Base-by-base conservation (phyloP, 2,797 vertebrate genomes). In the Coilia nasus region DNA sequence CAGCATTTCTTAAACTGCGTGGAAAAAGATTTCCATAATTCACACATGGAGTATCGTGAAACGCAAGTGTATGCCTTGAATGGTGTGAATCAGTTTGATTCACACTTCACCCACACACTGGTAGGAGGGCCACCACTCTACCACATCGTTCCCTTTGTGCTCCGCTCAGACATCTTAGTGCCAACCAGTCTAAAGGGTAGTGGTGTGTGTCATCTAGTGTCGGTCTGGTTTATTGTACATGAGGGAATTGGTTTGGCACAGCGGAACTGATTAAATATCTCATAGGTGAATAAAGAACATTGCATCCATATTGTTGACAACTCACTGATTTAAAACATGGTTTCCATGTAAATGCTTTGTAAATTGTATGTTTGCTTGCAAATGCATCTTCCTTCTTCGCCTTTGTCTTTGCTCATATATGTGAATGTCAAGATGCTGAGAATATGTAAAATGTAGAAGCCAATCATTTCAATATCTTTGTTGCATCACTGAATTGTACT, bases 41-140 rank as follows among this genome's bases (percentile, higher is more conserved):
- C 71, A 78, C 17, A 41, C 17, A 78, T 41, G 71, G 15, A 41
- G 15, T 78, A 11, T 44, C 41, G 15, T 78, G 31, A 19, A 78
- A 41, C 41, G 19, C 5, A 35, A 78, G 71, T 17, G 17, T 78
- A 44, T 78, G 71, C 44, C 71, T 44, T 44, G 71, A 78, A 78
- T 44, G 82, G 88, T 92, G 93, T 92, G 92, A 94, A 94, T 93
- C 89, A 94, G 94, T 94, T 91, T 94, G 95, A 95, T 92, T 93
- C 94, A 94, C 95, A 95, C 95, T 91, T 94, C 94, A 93, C 95
- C 95, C 95, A 95, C 95, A 94, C 94, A 93, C 89, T 93, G 90
- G 92, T 93, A 81, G 84, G 81, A 87, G 89, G 87, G 83, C 88
- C 89, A 85, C 86, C 86, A 84, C 88, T 88, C 80, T 82, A 44